Evolutionary conservation across 2,113 vertebrate genomes (phyloP).

Genomic region (Coptodon bakossiorum): DNA sequence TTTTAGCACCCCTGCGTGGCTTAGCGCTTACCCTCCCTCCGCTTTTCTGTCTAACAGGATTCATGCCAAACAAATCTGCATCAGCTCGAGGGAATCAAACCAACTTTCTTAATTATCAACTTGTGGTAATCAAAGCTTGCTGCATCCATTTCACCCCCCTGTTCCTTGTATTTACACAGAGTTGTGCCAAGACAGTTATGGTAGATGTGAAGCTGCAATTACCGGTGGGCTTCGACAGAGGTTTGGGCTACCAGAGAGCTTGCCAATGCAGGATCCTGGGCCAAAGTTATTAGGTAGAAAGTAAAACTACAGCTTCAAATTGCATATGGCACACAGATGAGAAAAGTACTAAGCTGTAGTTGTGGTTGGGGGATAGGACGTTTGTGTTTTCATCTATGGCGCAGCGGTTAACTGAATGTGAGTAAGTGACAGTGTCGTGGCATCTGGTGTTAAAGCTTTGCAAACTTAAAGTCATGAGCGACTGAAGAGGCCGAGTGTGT

Average conservation of each 20-base stretch:
- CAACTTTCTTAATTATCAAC: constrained; percentile 68
- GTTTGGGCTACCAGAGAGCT: constrained; percentile 49
- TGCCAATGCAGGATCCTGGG: constrained; percentile 57
- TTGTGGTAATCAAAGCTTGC: constrained; percentile 70
- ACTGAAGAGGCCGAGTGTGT: not conserved
- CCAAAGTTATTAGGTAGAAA: constrained; percentile 67
- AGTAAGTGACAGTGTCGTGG: constrained; percentile 8
- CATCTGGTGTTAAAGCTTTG: constrained; percentile 37
- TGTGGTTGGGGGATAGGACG: not conserved
- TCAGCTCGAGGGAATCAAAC: constrained; percentile 61
- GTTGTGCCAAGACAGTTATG: constrained; percentile 66
- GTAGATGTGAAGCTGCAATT: constrained; percentile 67
- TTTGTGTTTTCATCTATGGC: constrained; percentile 16
- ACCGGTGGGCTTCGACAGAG: constrained; percentile 62
- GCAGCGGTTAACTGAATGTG: constrained; percentile 8
- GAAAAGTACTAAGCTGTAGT: constrained; percentile 26
- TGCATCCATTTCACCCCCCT: constrained; percentile 60
- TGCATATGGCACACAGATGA: constrained; percentile 40
- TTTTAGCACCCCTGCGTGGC: constrained; percentile 18
- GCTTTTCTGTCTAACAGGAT: constrained; percentile 38
- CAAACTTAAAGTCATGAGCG: constrained; percentile 17
- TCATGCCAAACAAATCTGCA: constrained; percentile 64
- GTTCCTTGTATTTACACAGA: constrained; percentile 66
- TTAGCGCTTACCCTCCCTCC: constrained; percentile 20
- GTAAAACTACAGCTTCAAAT: constrained; percentile 61